Evolutionary conservation across 1,140 invertebrate species (phyloP), one percentile per base, ranked within the genome.

Genomic region (Vanessa atalanta): DNA sequence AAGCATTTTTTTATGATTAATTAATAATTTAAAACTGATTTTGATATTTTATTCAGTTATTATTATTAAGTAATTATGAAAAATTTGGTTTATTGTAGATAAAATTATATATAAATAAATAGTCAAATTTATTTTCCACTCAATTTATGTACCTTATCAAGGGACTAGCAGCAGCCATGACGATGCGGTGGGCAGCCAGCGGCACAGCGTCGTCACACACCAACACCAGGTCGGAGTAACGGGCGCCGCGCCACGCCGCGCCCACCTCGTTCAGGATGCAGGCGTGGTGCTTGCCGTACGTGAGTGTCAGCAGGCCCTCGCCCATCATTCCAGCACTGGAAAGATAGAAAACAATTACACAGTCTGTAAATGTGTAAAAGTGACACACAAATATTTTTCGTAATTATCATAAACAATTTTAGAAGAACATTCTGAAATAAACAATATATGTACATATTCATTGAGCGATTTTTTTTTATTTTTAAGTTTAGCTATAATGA

Each of bases 251-350:
- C 93, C 96, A 97, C 94, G 96, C 97, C 82, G 96, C 95, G 84
- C 96, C 96, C 88, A 97, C 96, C 94, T 97, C 97, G 86, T 96
- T 96, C 88, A 96, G 95, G 93, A 97, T 95, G 89, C 96, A 97
- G 92, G 96, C 96, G 94, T 96, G 96, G 94, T 97, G 96, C 94
- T 97, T 97, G 93, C 96, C 96, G 94, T 97, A 97, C 93, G 97
- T 96, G 91, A 97, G 95, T 86, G 96, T 97, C 94, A 97, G 95
- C 93, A 97, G 89, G 80, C 93, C 93, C 85, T 93, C 93, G 85
- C 91, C 93, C 93, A 93, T 93, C 89, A 93, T 93, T 93, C 91
- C 91, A 90, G 88, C 91, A 90, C 91, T 92, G 85, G 7, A 89
- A 86, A 72, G 66, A 70, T 72, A 72, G 13, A 55, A 11, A 43